Base-by-base conservation (phyloP, 2,888 invertebrate species). In the Conus canariensis region DNA sequence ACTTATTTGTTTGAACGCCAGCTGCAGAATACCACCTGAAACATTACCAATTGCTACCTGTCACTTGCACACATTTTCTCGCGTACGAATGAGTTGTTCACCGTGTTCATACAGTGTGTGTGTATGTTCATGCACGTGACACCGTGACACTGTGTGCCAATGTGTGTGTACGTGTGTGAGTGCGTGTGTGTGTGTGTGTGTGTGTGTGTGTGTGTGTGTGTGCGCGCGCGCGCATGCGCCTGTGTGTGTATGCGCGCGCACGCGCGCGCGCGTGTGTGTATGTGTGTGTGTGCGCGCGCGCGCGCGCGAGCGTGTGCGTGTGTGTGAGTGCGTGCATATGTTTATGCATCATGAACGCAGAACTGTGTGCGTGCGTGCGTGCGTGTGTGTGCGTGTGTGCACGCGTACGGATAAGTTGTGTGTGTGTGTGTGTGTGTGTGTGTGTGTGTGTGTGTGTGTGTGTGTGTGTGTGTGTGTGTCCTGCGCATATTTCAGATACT, bases 281-380 rank as follows among this genome's bases (percentile, higher is more conserved):
- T n/a, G 74, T 74, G 74, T 74, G 74, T 74, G 74, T 74, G 74
- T 74, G 74, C n/a, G 74, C n/a, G 74, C n/a, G 74, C n/a, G 74
- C n/a, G 74, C 10, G 74, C n/a, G n/a, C 8, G 74, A n/a, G 74
- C 9, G 74, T 74, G 74, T n/a, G 25, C 19, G 25, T n/a, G 74
- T 74, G 74, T n/a, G 74, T 74, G 74, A 8, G 74, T 70, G 70
- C 22, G 70, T 70, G 70, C 22, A 8, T 22, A 19, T 22, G 70
- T 22, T 14, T 22, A 19, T 70, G 22, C 22, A 8, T 70, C 7
- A 22, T 74, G 25, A 45, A 45, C 45, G 45, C 45, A 45, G 45
- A 45, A 45, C 30, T 74, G 74, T 74, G n/a, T 74, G 74, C n/a
- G 74, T 74, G 74, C n/a, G 74, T 74, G 74, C n/a, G 74, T 74